Evolutionary conservation across 2,113 vertebrate species (phyloP).

Genomic region (Monarcha castaneiventris): DNA sequence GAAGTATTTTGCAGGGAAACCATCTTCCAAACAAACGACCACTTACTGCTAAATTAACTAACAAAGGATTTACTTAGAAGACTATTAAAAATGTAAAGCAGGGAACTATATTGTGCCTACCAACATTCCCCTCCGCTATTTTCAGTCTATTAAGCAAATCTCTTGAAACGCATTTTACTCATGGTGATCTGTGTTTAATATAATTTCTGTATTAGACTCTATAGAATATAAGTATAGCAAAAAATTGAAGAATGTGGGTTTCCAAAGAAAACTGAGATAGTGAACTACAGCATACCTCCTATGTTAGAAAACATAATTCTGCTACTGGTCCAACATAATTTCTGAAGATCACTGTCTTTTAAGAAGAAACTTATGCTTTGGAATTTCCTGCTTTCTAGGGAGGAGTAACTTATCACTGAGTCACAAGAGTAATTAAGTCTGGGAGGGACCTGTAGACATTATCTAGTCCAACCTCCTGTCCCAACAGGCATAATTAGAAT

Average conservation of each 20-base stretch:
- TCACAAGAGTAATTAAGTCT: neutral
- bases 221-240: neutral
- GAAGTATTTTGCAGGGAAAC: neutral
- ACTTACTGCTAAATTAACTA: neutral
- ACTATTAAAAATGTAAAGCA: neutral
- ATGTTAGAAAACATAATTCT: neutral
- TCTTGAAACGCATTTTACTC: neutral
- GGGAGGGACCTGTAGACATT: neutral
- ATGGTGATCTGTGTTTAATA: neutral
- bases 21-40: neutral
- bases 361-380: neutral
- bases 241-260: neutral
- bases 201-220: neutral
- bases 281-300: neutral
- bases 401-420: neutral
- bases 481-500: neutral
- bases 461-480: neutral
- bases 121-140: neutral
- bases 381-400: neutral
- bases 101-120: neutral
- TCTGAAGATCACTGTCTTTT: neutral
- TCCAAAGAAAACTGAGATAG: neutral
- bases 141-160: neutral
- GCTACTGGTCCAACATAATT: neutral
- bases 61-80: neutral